A percentile compares a stretch with the other conserved stretches of the same genome.
These are phyloP conservation scores for Lagorchestes hirsutus DNA, from an alignment of 2,797 vertebrate species.

Conservation along the genomic window DNA sequence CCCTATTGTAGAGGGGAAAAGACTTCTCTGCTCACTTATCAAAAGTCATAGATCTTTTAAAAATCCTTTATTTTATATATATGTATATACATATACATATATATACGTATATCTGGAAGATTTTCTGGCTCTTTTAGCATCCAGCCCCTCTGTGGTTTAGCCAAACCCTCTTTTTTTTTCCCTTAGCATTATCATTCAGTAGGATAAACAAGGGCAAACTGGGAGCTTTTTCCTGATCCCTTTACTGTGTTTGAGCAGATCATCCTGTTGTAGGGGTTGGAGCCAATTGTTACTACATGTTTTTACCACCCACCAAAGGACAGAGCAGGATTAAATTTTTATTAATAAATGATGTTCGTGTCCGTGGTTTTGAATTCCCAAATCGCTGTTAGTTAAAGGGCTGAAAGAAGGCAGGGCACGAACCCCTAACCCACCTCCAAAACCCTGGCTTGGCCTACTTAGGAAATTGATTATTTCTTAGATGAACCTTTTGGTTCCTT, in stretches of 20 bases:
- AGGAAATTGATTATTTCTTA: constrained; percentile 15
- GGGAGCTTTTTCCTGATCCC: constrained; percentile 37
- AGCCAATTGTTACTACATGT: constrained; percentile 58
- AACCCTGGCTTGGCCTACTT: constrained; percentile 44
- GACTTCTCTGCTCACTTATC: constrained; percentile 23
- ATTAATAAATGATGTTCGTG: constrained; percentile 71
- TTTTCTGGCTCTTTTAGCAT: constrained; percentile 16
- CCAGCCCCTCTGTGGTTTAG: constrained; percentile 18
- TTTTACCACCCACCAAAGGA: constrained; percentile 74
- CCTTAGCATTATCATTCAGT: constrained; percentile 44
- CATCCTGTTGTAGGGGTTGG: constrained; percentile 33
- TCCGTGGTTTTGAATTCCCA: constrained; percentile 69
- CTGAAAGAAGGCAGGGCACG: constrained; percentile 64
- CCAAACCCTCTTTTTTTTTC: constrained; percentile 28
- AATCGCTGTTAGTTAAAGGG: constrained; percentile 71
- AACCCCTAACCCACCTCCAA: constrained; percentile 54
- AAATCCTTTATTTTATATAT: not conserved
- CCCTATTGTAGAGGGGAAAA: constrained; percentile 3
- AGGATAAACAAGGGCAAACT: constrained; percentile 53
- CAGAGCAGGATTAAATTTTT: constrained; percentile 66
- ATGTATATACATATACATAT: not conserved
- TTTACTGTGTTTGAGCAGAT: constrained; percentile 43
- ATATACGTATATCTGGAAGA: constrained; percentile 26
- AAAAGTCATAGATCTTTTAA: not conserved
- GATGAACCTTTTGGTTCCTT: constrained; percentile 29